phyloP scores from a whole-genome alignment of 2,113 vertebrate species.

The Varanus salvator region DNA sequence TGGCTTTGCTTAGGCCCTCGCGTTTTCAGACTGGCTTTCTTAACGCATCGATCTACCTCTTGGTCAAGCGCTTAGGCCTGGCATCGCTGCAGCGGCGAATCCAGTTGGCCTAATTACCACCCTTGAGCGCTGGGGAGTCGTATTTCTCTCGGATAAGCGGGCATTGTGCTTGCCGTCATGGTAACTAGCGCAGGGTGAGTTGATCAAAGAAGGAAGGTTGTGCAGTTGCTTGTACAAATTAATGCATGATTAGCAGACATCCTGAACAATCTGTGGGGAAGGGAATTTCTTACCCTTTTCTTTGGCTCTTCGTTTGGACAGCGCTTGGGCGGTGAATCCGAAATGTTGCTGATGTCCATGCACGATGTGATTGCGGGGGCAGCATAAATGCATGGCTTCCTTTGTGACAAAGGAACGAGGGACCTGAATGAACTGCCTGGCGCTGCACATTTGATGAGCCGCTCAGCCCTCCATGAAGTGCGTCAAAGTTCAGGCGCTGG shows the following conservation, averaged over 20 bases:
- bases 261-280: background rate
- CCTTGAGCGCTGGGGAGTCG: background rate
- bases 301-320: background rate
- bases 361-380: background rate
- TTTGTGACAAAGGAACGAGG: background rate
- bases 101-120: background rate
- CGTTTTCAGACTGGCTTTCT: background rate
- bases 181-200: background rate
- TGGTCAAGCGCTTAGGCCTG: background rate
- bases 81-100: slow-evolving; percentile 1
- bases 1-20: no score
- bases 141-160: slow-evolving; percentile 10
- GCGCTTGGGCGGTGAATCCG: background rate
- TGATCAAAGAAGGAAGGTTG: background rate
- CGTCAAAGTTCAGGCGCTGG: no score
- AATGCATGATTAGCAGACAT: background rate
- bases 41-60: background rate
- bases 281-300: no score
- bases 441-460: no score
- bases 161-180: slow-evolving; percentile 17
- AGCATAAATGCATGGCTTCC: background rate
- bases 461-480: no score
- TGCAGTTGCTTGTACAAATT: background rate
- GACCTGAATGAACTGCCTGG: background rate
- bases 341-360: background rate